Evolutionary conservation across 2,888 invertebrate genomes (phyloP).

Genomic region (Eugnorisma glareosa): DNA sequence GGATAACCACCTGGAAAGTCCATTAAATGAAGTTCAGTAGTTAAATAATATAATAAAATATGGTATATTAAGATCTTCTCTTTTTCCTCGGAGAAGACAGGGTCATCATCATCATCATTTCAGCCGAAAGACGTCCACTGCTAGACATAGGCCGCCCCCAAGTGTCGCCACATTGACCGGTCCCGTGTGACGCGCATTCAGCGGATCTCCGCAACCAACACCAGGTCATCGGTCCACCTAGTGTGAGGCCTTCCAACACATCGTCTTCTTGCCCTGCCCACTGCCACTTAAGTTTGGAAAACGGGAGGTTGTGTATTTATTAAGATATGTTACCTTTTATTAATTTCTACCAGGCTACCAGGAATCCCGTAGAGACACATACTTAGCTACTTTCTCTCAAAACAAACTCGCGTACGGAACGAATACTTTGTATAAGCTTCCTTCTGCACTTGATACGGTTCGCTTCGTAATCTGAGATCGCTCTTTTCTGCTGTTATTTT

Average conservation of each 20-base stretch:
- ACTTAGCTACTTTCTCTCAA: constrained; percentile 11
- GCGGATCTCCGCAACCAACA: no score
- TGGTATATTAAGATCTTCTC: neutral
- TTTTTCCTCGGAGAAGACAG: no score
- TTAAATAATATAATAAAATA: neutral
- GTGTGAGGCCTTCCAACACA: no score
- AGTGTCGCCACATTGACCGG: no score
- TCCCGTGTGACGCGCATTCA: no score
- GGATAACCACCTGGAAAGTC: neutral
- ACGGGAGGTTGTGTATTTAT: neutral
- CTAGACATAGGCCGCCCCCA: no score
- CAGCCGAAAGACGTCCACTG: no score
- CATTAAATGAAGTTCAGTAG: neutral
- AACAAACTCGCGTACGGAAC: constrained; percentile 31
- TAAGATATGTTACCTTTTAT: neutral
- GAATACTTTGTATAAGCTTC: constrained; percentile 53
- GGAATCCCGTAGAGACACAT: neutral
- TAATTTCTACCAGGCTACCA: neutral
- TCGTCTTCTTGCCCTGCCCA: no score
- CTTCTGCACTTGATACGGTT: constrained; percentile 41
- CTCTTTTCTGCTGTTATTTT: constrained; percentile 54
- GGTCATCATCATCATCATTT: no score
- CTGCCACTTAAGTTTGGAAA: neutral
- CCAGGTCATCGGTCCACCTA: no score
- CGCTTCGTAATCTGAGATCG: constrained; percentile 41